These are phyloP conservation scores for Mythimna ferrago DNA, from an alignment of 2,888 invertebrate species.

Conservation along the genomic window DNA sequence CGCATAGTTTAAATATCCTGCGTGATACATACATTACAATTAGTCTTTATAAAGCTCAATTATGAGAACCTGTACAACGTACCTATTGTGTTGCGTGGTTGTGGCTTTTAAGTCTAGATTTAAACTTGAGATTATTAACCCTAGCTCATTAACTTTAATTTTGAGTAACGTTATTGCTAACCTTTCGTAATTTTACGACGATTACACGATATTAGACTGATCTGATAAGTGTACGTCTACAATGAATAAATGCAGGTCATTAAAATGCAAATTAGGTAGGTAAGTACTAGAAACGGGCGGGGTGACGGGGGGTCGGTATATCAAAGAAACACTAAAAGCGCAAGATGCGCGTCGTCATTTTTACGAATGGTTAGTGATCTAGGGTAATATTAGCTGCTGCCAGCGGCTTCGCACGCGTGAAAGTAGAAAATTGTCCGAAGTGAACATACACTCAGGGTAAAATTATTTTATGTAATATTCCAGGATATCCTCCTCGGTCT, in stretches of 20 bases:
- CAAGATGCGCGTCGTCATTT: no score
- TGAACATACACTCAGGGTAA: no score
- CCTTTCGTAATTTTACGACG: background rate
- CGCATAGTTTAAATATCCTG: constrained; percentile 26
- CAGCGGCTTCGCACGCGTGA: no score
- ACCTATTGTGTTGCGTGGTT: background rate
- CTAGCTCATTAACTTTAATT: constrained; percentile 13
- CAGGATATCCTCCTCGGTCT: no score
- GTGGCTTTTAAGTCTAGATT: background rate
- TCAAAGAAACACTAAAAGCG: no score
- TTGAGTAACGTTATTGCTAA: constrained; percentile 4
- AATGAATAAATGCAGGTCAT: background rate
- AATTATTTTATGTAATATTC: no score
- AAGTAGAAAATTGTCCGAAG: background rate
- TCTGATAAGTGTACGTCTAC: background rate
- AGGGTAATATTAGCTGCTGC: no score
- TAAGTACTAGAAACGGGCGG: background rate
- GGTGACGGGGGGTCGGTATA: background rate
- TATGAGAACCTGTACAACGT: constrained; percentile 5
- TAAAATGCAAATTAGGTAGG: background rate
- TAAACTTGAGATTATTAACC: background rate
- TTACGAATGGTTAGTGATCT: no score
- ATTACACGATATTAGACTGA: background rate
- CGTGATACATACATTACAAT: constrained; percentile 5
- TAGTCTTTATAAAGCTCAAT: constrained; percentile 14